These are phyloP conservation scores for Heliconius himera DNA, from an alignment of 1,140 invertebrate species.

Conservation along the genomic window DNA sequence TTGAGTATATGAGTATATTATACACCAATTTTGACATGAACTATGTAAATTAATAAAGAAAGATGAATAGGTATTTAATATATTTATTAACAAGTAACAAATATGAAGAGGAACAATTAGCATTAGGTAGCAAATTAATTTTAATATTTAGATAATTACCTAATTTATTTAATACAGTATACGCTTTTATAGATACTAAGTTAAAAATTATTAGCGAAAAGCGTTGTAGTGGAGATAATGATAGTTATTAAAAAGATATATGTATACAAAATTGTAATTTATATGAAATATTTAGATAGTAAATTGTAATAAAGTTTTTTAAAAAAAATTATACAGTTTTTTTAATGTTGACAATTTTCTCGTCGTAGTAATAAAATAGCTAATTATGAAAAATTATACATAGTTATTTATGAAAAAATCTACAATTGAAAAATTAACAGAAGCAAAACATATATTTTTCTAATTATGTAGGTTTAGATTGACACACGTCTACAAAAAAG, in stretches of 20 bases:
- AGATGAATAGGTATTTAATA: background rate
- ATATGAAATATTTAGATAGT: background rate
- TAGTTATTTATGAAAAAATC: background rate
- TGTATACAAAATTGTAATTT: conserved; percentile 1
- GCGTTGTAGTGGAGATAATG: background rate
- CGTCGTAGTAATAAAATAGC: background rate
- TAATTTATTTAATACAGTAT: too few relatives aligned
- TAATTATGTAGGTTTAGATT: conserved; percentile 75
- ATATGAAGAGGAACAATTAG: conserved; percentile 48
- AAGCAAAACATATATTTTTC: conserved; percentile 49
- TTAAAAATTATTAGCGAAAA: background rate
- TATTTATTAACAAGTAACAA: background rate
- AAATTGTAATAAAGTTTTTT: background rate
- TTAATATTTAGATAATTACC: background rate
- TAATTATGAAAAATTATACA: background rate
- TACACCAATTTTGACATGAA: background rate
- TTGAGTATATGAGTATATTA: background rate
- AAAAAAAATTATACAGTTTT: background rate
- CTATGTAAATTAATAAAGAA: background rate
- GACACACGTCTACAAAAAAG: conserved; percentile 68
- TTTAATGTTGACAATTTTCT: background rate
- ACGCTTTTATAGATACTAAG: background rate
- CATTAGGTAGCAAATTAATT: background rate
- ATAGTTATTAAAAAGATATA: background rate
- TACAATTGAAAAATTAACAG: background rate